phyloP scores from a whole-genome alignment of 1,140 invertebrate genomes.

The Mya arenaria region DNA sequence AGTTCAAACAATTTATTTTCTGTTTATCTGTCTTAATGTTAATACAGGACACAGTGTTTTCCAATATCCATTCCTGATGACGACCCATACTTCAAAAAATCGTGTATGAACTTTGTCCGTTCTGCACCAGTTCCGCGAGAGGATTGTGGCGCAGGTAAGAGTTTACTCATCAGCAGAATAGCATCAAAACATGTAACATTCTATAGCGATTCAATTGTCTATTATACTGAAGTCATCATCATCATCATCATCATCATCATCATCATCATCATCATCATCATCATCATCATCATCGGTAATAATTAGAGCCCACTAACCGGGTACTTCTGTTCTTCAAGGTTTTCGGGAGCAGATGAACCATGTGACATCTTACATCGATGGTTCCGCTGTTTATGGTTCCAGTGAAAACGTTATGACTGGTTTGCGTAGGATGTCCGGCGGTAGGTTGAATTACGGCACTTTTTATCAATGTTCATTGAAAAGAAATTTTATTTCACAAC shows the following conservation, averaged over 20 bases:
- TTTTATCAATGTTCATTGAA: background rate
- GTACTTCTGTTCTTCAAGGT: slow-evolving; percentile 82
- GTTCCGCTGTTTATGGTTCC: slow-evolving; percentile 89
- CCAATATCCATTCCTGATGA: slow-evolving; percentile 94
- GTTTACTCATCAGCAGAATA: background rate
- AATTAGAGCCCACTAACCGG: background rate
- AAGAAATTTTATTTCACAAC: too few species aligned
- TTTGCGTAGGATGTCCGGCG: slow-evolving; percentile 24
- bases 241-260: background rate
- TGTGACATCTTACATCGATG: slow-evolving; percentile 92
- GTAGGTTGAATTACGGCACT: too few species aligned
- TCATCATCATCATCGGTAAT: background rate
- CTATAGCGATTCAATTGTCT: background rate
- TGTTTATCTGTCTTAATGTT: too few species aligned
- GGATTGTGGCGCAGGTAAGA: slow-evolving; percentile 60
- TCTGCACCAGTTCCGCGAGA: slow-evolving; percentile 80
- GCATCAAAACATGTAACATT: background rate
- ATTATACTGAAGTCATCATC: too few species aligned
- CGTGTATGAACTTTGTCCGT: slow-evolving; percentile 84
- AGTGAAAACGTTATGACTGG: background rate
- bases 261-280: background rate
- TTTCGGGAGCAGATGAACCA: slow-evolving; percentile 87
- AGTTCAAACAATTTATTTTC: too few species aligned
- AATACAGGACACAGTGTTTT: slow-evolving; percentile 84
- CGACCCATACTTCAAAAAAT: slow-evolving; percentile 92